Conservation (phyloP, 2,888 invertebrate genomes). For the Caenorhabditis auriculariae region DNA sequence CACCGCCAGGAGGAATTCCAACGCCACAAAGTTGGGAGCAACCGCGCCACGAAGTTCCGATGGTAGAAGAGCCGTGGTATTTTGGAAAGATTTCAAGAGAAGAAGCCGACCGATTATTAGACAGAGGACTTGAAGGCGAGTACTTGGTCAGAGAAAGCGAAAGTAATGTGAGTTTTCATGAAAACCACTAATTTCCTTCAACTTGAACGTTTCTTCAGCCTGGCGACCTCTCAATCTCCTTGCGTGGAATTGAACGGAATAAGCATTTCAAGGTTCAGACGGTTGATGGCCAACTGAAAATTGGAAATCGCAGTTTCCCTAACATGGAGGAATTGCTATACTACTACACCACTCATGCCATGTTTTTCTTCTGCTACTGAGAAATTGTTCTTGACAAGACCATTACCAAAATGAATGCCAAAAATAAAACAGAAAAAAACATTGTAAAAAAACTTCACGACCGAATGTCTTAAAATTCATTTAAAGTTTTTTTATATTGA, state of each 20-base stretch:
- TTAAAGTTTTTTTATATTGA: too few species aligned
- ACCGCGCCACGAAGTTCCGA: constrained; percentile 4
- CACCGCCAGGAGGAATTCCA: constrained; percentile 8
- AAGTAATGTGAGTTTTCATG: constrained; percentile 78
- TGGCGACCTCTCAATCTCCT: constrained; percentile 95
- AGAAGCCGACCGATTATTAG: constrained; percentile 92
- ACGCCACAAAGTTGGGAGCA: constrained; percentile 6
- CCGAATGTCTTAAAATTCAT: too few species aligned
- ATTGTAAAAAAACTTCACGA: too few species aligned
- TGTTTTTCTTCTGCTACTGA: constrained; percentile 98
- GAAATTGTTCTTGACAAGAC: constrained; percentile 91
- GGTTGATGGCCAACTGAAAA: constrained; percentile 74
- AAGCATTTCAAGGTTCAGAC: constrained; percentile 79
- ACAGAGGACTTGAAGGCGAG: constrained; percentile 94
- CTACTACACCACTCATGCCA: constrained; percentile 95
- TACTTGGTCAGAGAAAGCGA: constrained; percentile 98
- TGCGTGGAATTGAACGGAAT: constrained; percentile 95
- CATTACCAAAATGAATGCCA: constrained; percentile 74
- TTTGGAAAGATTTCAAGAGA: constrained; percentile 92
- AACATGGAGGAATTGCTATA: constrained; percentile 92
- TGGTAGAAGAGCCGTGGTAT: constrained; percentile 78
- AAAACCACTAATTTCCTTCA: too few species aligned
- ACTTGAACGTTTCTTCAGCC: constrained; percentile 78
- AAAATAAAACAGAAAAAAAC: too few species aligned
- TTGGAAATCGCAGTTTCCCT: constrained; percentile 96